Conservation (phyloP, 2,797 vertebrate species). For the Presbytis comata region DNA sequence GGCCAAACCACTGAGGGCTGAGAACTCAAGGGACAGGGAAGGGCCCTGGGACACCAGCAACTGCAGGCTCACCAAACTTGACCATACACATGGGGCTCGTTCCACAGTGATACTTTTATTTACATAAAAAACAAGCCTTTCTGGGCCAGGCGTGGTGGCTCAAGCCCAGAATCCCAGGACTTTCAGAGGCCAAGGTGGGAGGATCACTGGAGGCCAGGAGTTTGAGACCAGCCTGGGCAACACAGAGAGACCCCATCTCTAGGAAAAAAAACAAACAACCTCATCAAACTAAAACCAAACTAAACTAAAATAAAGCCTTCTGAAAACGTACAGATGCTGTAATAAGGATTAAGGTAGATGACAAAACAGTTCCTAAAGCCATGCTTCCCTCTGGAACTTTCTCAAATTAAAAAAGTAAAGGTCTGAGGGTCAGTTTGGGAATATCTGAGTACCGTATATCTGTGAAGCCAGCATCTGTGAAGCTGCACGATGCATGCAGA, state of each 20-base stretch:
- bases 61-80: background rate
- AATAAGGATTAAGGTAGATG: background rate
- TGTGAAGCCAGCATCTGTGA: background rate
- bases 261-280: background rate
- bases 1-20: background rate
- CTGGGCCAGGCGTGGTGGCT: background rate
- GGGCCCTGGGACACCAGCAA: background rate
- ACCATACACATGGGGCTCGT: background rate
- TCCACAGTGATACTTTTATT: background rate
- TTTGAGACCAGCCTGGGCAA: background rate
- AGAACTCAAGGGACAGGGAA: background rate
- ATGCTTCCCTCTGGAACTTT: background rate
- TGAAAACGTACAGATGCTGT: background rate
- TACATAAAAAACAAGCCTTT: background rate
- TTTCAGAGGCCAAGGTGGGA: background rate
- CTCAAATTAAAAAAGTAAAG: background rate
- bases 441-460: fast-evolving
- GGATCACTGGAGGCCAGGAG: background rate
- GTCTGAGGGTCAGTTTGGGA: background rate
- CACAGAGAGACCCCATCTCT: background rate
- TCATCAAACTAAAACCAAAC: background rate
- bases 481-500: background rate
- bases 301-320: background rate
- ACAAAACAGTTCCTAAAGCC: background rate
- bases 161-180: background rate